Conservation (phyloP, 1,140 invertebrate genomes). For the Nasonia longicornis region DNA sequence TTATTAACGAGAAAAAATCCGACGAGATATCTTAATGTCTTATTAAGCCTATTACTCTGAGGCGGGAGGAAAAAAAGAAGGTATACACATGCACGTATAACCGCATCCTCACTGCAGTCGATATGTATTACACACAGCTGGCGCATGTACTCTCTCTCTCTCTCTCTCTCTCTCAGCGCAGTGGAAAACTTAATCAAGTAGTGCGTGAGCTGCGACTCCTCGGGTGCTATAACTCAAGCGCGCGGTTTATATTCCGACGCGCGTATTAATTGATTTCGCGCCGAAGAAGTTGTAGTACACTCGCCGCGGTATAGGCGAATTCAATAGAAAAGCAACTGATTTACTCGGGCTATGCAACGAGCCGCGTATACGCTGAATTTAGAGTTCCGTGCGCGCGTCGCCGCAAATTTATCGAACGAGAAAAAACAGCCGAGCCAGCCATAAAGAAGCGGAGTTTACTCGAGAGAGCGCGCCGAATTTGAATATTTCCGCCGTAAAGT, state of each 20-base stretch:
- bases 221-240: not conserved
- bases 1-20: constrained; percentile 47
- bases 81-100: not conserved
- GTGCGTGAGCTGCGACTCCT: not conserved
- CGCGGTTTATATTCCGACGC: not conserved
- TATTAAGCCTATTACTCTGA: constrained; percentile 47
- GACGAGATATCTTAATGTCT: constrained; percentile 47
- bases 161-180: not conserved
- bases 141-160: too few relatives aligned
- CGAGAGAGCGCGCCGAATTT: constrained; percentile 24
- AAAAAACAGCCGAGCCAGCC: not conserved
- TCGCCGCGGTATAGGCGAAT: not conserved
- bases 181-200: constrained; percentile 38
- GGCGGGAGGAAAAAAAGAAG: constrained; percentile 22
- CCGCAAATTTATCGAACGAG: not conserved
- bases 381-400: not conserved
- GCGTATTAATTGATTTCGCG: constrained; percentile 23
- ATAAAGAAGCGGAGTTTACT: constrained; percentile 12
- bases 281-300: not conserved
- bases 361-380: not conserved
- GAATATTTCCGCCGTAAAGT: constrained; percentile 42
- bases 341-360: not conserved
- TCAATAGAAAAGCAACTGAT: not conserved
- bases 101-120: not conserved
- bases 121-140: not conserved